Evolutionary conservation across 2,113 vertebrate species (phyloP), one percentile per base, ranked within the genome.

Genomic region (Azemiops feae): DNA sequence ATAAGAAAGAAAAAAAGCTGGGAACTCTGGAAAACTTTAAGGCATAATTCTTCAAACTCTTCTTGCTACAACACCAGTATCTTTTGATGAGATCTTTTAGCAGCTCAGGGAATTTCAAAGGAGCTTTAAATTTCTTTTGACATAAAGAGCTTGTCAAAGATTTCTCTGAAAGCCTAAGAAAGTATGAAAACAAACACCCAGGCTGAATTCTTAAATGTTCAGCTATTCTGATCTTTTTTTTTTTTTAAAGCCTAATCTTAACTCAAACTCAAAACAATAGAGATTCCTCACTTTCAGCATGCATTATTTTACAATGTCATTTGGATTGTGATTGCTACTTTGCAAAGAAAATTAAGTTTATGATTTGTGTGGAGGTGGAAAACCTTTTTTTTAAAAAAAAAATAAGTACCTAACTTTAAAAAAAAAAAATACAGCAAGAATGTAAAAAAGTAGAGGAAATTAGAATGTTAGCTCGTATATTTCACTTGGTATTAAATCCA

Each of bases 51-150:
- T 95, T 96, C 91, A 95, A 50, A 92, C 20, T 95, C 27, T 86
- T 95, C 50, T 89, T 94, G 64, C 92, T 92, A 64, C 0, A 93
- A 89, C 18, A 91, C 47, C 43, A 91, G 27, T 93, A 94, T 94
- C 20, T 95, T 97, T 96, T 96, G 85, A 96, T 95, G 58, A 91
- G 92, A 93, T 87, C 88, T 97, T 91, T 94, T 47, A 88, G 43
- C 50, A 94, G 9, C 89, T 96, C 53, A 95, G 87, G 86, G 93
- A 93, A 92, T 96, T 90, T 97, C 87, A 91, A 91, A 95, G 92
- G 20, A 39, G 30, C 94, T 97, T 96, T 94, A 93, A 94, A 96
- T 95, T 96, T 96, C n/a, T 6, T 94, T 94, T 94, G 88, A 87
- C 11, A 4, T 92, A 92, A 95, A 96, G 54, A 97, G 6, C 85